Conservation (phyloP, 2,888 invertebrate species). For the Hipparchia semele region DNA sequence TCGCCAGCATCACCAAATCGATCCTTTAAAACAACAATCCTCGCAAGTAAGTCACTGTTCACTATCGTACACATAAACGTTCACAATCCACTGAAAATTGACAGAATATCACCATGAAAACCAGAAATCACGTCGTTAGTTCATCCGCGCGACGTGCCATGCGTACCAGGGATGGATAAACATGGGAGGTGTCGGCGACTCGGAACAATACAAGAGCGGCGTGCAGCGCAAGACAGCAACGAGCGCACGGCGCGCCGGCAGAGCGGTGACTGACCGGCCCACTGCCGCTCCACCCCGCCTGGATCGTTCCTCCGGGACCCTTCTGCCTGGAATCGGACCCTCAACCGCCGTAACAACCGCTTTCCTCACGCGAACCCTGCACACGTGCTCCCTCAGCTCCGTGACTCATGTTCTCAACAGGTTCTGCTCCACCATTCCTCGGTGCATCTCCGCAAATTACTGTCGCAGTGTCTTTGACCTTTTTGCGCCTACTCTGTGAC, state of each 20-base stretch:
- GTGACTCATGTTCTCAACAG: slow-evolving; percentile 51
- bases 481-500: slow-evolving; percentile 32
- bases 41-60: slow-evolving; percentile 63
- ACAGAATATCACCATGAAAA: slow-evolving; percentile 37
- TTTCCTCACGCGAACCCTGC: slow-evolving; percentile 54
- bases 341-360: slow-evolving; percentile 48
- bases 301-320: slow-evolving; percentile 76
- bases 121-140: slow-evolving; percentile 62
- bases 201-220: slow-evolving; percentile 58
- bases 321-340: slow-evolving; percentile 73
- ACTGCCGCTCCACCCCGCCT: slow-evolving; percentile 78
- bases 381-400: slow-evolving; percentile 50
- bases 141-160: slow-evolving; percentile 62
- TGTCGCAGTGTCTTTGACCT: slow-evolving; percentile 41
- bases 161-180: slow-evolving; percentile 65
- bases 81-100: slow-evolving; percentile 72
- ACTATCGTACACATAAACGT: slow-evolving; percentile 69
- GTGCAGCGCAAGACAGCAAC: slow-evolving; percentile 54
- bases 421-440: slow-evolving; percentile 45
- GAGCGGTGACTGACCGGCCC: slow-evolving; percentile 82
- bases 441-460: slow-evolving; percentile 31
- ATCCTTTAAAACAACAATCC: slow-evolving; percentile 69
- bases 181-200: slow-evolving; percentile 59
- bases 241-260: slow-evolving; percentile 76
- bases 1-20: slow-evolving; percentile 58